Base-by-base conservation (phyloP, 2,888 invertebrate genomes). In the Patella caerulea region DNA sequence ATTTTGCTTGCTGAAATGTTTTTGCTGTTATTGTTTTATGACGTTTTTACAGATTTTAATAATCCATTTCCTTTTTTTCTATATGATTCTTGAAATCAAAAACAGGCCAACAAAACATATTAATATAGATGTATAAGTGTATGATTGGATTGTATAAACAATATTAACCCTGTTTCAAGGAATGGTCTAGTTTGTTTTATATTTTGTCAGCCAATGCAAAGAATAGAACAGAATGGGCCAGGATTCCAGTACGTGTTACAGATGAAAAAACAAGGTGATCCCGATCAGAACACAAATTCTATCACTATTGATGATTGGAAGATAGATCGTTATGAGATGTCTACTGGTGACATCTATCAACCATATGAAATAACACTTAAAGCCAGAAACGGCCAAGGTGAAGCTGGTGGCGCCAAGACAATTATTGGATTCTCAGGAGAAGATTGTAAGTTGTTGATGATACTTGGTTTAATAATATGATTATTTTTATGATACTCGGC, bases 221-320 rank as follows among this genome's bases (percentile, higher is more conserved):
- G 96, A 92, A 96, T 98, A 85, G 97, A 99, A 89, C 99, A 99
- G 93, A 98, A 98, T 92, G 99, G 96, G 0, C 97, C 96, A 0
- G 95, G 95, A 70, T 99, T 99, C 93, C 95, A 95, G 91, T 99
- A 99, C 92, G 94, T 95, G 80, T 96, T 99, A 45, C 77, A 94
- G 86, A 98, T 96, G 94, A 95, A 95, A 83, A 94, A 95, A 76
- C 95, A 96, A 90, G 89, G 88, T 70, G 95, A 96, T 86, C 93
- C 94, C 0, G 95, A 83, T 3, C 93, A 94, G 81, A 95, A 95
- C 84, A 82, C 79, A 78, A 70, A 84, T 34, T 81, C 79, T 2
- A 76, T 83, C 7, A 80, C 78, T 11, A 94, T 98, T 79, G 93
- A 93, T 17, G 95, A 98, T 92, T 98, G 85, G 84, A 73, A 59